phyloP scores from a whole-genome alignment of 1,140 invertebrate genomes.

The Linepithema humile region DNA sequence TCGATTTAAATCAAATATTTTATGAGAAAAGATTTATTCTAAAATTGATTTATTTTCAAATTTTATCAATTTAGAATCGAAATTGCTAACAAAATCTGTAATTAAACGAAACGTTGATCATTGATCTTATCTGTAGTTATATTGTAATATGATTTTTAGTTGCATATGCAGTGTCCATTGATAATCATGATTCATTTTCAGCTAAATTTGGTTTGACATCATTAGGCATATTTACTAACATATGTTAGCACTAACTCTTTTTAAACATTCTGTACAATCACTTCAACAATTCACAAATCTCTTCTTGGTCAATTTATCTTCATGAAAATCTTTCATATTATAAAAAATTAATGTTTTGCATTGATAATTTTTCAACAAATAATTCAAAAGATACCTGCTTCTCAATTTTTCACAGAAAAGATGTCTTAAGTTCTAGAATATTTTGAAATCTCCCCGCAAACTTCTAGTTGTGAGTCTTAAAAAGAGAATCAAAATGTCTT shows the following conservation, averaged over 20 bases:
- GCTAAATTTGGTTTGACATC: no score
- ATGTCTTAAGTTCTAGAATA: neutral
- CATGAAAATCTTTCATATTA: neutral
- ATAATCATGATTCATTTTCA: no score
- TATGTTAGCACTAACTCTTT: no score
- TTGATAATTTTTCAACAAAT: neutral
- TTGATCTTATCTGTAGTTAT: no score
- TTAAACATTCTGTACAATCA: slow-evolving; percentile 7
- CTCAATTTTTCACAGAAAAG: neutral
- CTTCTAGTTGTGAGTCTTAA: neutral
- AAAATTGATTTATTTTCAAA: no score
- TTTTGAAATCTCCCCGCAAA: neutral
- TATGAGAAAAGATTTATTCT: neutral
- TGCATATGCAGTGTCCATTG: no score
- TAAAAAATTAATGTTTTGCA: neutral
- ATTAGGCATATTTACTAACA: no score
- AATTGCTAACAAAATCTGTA: neutral
- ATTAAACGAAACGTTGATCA: neutral
- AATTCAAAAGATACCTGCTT: neutral
- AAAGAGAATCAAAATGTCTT: no score
- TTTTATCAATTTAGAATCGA: no score
- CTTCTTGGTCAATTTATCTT: neutral
- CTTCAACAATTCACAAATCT: neutral
- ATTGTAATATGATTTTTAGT: no score
- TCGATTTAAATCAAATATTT: neutral